These are phyloP conservation scores for Armadillidium nasatum DNA, from an alignment of 1,140 invertebrate species.

Conservation along the genomic window DNA sequence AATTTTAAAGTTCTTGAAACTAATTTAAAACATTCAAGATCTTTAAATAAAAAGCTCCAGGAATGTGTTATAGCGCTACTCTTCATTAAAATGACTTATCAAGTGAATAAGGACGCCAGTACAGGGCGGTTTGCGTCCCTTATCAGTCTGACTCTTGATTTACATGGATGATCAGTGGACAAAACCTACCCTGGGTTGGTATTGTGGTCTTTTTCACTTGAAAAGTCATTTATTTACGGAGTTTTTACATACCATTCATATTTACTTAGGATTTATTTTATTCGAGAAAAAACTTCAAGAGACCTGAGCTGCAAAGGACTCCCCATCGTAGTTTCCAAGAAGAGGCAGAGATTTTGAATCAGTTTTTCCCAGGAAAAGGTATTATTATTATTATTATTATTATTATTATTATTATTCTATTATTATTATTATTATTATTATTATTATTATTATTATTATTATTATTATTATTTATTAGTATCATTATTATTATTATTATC, in stretches of 20 bases:
- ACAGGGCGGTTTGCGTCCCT: conserved; percentile 30
- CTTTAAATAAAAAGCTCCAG: conserved; percentile 24
- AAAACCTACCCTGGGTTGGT: conserved; percentile 33
- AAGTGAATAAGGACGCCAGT: conserved; percentile 28
- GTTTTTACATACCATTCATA: conserved; percentile 8
- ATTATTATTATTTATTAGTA: too few species aligned
- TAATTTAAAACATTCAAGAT: background rate
- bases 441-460: too few species aligned
- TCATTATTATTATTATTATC: too few species aligned
- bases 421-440: too few species aligned
- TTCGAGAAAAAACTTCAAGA: conserved; percentile 91
- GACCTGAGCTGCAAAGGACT: conserved; percentile 80
- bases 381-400: background rate
- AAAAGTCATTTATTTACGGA: background rate
- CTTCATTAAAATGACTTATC: conserved; percentile 22
- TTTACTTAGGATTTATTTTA: conserved; percentile 85
- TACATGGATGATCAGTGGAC: conserved; percentile 25
- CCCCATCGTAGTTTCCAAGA: conserved; percentile 83
- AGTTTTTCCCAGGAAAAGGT: conserved; percentile 68
- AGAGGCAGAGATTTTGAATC: conserved; percentile 80
- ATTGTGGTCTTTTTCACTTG: background rate
- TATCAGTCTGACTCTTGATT: conserved; percentile 20
- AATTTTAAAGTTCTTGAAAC: background rate
- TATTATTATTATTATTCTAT: too few species aligned
- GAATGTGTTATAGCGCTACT: conserved; percentile 39